Conservation (phyloP, 2,113 vertebrate species). For the Oceanodroma tethys region DNA sequence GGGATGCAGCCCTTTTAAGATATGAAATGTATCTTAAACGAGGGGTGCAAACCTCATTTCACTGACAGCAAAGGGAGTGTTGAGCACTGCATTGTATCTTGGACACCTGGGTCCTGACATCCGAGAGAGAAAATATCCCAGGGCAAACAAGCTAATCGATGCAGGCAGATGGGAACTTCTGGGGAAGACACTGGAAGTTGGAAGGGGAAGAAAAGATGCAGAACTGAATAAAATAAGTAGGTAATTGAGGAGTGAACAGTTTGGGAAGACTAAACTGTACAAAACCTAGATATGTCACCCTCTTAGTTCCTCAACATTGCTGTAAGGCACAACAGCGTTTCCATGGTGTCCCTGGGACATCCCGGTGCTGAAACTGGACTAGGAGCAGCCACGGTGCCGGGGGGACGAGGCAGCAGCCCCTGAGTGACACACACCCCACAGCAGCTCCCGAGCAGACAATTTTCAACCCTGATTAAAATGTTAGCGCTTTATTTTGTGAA, state of each 20-base stretch:
- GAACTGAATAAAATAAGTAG: not conserved
- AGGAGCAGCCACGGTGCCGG: accelerated
- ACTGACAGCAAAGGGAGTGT: not conserved
- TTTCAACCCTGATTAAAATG: not conserved
- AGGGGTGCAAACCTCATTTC: not conserved
- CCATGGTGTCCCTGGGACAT: not conserved
- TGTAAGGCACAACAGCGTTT: not conserved
- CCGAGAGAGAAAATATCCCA: not conserved
- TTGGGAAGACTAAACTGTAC: not conserved
- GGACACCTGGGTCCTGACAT: not conserved
- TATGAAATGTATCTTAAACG: not conserved
- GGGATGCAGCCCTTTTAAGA: not conserved
- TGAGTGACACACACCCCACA: not conserved
- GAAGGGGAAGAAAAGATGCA: not conserved
- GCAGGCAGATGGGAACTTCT: not conserved
- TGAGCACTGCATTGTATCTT: not conserved
- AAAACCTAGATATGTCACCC: not conserved
- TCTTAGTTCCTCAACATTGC: not conserved
- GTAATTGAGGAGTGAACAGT: not conserved
- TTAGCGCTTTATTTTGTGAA: conserved; percentile 60
- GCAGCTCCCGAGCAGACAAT: not conserved
- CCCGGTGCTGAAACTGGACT: not conserved
- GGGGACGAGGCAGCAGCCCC: not conserved
- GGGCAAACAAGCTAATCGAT: not conserved
- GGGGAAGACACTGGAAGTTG: not conserved